phyloP scores from a whole-genome alignment of 2,113 vertebrate species.

The Procavia capensis region DNA sequence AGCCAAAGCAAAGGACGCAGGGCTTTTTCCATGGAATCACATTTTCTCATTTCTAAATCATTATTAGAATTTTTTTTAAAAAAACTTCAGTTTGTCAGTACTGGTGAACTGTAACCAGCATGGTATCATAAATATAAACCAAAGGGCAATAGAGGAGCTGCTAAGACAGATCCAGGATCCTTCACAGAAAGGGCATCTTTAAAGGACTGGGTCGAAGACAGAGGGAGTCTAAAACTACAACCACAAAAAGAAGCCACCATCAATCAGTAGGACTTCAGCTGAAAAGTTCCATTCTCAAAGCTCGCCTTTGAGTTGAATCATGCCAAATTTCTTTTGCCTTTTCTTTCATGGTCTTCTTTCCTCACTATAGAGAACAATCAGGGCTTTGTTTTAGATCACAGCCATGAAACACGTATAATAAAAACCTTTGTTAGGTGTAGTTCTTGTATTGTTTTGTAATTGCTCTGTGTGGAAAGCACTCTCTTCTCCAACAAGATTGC shows the following conservation, averaged over 20 bases:
- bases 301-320: neutral
- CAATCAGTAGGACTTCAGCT: fast-evolving
- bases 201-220: neutral
- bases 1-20: too few relatives aligned
- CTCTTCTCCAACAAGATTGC: neutral
- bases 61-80: neutral
- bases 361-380: neutral
- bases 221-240: neutral
- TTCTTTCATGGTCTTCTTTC: neutral
- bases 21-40: neutral
- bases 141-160: neutral
- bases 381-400: neutral
- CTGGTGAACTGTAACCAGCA: neutral
- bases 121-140: neutral
- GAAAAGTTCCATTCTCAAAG: fast-evolving
- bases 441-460: neutral
- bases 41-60: neutral
- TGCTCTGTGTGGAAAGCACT: neutral
- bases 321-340: neutral
- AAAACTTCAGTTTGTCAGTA: neutral
- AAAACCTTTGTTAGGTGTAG: neutral
- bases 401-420: neutral
- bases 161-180: neutral
- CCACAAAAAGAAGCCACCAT: neutral
- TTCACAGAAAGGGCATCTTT: neutral